phyloP scores from a whole-genome alignment of 1,140 invertebrate genomes.

The Heliconius himera region DNA sequence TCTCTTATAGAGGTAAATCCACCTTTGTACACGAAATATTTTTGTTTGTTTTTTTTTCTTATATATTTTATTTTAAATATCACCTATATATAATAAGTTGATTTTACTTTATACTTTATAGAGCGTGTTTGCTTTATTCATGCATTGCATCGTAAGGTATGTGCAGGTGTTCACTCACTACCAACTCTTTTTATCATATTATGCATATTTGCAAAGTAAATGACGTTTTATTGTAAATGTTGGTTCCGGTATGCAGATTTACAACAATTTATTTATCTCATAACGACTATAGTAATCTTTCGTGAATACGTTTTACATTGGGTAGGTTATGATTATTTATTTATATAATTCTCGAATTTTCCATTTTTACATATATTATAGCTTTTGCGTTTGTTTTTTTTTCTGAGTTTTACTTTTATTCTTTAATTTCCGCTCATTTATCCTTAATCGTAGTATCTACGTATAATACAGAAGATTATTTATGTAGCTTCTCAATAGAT shows the following conservation, averaged over 20 bases:
- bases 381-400: no score
- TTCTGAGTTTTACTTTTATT: no score
- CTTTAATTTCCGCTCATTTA: no score
- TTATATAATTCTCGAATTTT: no score
- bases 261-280: conserved; percentile 8
- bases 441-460: no score
- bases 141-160: neutral
- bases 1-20: no score
- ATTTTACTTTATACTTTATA: neutral
- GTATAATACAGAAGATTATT: no score
- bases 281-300: neutral
- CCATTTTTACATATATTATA: no score
- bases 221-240: conserved; percentile 9
- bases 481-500: no score
- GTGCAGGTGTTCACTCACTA: conserved; percentile 14
- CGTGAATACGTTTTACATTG: neutral
- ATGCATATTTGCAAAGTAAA: neutral
- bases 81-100: neutral
- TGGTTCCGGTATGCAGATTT: conserved; percentile 29
- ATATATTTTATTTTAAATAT: neutral
- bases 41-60: neutral
- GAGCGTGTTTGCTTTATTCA: neutral
- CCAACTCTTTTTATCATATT: conserved; percentile 13
- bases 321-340: no score
- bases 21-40: no score